Evolutionary conservation across 1,140 invertebrate species (phyloP).

Genomic region (Pseudachorutes palmiensis): DNA sequence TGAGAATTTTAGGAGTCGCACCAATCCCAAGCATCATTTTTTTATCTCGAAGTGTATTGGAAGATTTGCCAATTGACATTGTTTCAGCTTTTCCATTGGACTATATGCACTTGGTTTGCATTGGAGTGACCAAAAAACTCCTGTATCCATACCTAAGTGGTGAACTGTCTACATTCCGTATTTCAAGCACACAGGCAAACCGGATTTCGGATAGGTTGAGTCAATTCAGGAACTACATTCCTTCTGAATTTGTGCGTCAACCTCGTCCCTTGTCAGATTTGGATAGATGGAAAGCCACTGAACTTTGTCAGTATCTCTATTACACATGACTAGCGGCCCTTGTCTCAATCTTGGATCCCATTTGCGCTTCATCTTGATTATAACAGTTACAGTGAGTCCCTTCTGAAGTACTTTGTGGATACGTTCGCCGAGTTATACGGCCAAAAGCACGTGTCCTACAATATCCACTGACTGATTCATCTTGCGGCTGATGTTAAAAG

Average conservation of each 20-base stretch:
- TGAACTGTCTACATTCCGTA: not conserved
- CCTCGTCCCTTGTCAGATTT: slow-evolving; percentile 19
- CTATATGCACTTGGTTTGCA: slow-evolving; percentile 41
- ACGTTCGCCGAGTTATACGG: slow-evolving; percentile 40
- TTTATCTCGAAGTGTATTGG: slow-evolving; percentile 21
- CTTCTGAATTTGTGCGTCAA: slow-evolving; percentile 27
- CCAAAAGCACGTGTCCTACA: slow-evolving; percentile 41
- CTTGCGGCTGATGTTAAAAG: slow-evolving; percentile 40
- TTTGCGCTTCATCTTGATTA: slow-evolving; percentile 6
- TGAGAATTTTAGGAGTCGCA: slow-evolving; percentile 32
- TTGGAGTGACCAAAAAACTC: slow-evolving; percentile 40
- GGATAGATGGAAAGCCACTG: slow-evolving; percentile 27
- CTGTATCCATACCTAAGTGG: slow-evolving; percentile 37
- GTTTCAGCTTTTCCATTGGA: slow-evolving; percentile 28
- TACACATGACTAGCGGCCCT: slow-evolving; percentile 29
- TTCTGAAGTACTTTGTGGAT: slow-evolving; percentile 41
- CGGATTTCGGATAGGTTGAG: not conserved
- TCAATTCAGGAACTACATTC: not conserved
- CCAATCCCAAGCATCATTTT: slow-evolving; percentile 18
- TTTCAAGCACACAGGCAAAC: not conserved
- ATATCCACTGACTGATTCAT: slow-evolving; percentile 44
- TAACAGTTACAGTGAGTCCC: slow-evolving; percentile 38
- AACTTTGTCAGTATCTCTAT: slow-evolving; percentile 25
- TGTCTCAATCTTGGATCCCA: slow-evolving; percentile 28
- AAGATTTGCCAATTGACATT: not conserved